phyloP scores from a whole-genome alignment of 2,113 vertebrate species.

The Aldabrachelys gigantea region DNA sequence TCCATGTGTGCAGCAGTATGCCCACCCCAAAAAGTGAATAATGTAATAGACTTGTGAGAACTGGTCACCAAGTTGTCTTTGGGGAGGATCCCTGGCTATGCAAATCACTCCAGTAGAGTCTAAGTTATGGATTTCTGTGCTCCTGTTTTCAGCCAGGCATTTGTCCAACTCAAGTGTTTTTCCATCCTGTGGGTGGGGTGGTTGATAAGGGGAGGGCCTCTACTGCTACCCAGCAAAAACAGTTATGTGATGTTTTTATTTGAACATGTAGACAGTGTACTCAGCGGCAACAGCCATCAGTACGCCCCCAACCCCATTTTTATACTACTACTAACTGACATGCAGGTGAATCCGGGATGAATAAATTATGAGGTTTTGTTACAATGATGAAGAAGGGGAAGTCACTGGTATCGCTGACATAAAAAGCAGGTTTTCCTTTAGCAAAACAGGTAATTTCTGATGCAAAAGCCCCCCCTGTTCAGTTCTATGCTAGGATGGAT shows the following conservation, averaged over 20 bases:
- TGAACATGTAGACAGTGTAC: neutral
- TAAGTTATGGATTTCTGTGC: neutral
- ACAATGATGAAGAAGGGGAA: neutral
- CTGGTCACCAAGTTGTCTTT: neutral
- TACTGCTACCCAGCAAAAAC: neutral
- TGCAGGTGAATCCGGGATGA: neutral
- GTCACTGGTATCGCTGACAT: neutral
- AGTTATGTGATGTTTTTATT: neutral
- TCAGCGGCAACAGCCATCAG: neutral
- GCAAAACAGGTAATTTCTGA: neutral
- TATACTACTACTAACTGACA: neutral
- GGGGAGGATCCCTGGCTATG: neutral
- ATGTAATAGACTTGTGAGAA: neutral
- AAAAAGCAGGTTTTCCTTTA: neutral
- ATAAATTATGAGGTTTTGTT: neutral
- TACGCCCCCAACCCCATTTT: neutral
- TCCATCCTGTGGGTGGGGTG: fast-evolving
- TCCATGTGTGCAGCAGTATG: neutral
- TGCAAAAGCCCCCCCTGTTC: neutral
- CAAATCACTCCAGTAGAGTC: neutral
- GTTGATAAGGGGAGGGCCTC: neutral
- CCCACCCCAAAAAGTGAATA: neutral
- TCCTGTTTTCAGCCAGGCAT: neutral
- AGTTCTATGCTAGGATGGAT: neutral
- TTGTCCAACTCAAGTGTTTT: neutral